phyloP scores from a whole-genome alignment of 2,888 invertebrate genomes.

The Lycocerus yunnanus region DNA sequence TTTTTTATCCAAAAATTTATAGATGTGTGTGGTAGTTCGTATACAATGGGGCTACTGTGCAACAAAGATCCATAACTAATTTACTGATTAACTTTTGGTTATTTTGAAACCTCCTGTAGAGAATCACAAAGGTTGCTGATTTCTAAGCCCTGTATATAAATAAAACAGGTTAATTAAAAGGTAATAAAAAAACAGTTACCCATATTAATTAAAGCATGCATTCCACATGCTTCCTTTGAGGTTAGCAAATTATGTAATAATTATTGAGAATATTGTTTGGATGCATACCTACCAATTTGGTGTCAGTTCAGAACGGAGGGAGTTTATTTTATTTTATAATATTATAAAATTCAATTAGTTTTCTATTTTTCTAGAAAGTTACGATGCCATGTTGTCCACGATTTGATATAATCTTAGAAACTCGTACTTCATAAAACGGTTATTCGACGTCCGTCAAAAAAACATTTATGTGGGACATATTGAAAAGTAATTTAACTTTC shows the following conservation, averaged over 20 bases:
- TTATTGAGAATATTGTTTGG: too few relatives aligned
- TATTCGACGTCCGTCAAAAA: not conserved
- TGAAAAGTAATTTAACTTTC: not conserved
- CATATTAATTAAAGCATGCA: not conserved
- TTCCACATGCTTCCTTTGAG: not conserved
- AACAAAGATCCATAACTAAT: conserved; percentile 51
- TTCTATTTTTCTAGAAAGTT: not conserved
- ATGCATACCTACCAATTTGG: too few relatives aligned
- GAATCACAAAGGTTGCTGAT: not conserved
- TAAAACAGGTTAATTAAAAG: not conserved
- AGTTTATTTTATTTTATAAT: too few relatives aligned
- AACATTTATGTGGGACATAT: not conserved
- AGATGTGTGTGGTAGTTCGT: not conserved
- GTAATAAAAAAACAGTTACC: not conserved
- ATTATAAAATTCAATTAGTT: not conserved
- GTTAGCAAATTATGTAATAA: not conserved
- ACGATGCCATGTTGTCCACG: not conserved
- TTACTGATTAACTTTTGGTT: conserved; percentile 48
- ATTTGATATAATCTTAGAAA: not conserved
- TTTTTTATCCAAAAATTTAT: not conserved
- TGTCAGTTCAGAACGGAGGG: too few relatives aligned
- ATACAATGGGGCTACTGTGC: conserved; percentile 43
- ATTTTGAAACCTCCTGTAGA: not conserved
- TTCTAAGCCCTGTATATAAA: not conserved
- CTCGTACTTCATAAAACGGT: not conserved